Base-by-base conservation (phyloP, 2,797 vertebrate species). In the Agapornis canus region DNA sequence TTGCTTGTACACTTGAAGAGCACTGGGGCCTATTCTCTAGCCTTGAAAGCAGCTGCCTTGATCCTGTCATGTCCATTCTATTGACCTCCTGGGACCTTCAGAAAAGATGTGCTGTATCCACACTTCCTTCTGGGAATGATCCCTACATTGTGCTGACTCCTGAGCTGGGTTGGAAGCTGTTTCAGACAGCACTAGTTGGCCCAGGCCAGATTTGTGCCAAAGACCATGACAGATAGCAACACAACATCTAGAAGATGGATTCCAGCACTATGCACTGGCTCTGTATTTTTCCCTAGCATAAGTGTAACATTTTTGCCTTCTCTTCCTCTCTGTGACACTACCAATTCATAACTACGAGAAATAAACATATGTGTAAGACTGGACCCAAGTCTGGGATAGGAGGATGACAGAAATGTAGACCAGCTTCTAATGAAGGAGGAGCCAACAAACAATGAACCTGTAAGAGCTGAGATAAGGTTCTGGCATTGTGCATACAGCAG, bases 171-270 rank as follows among this genome's bases (percentile, higher is more conserved):
- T 69, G 19, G 25, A 56, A 89, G 27, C 47, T 82, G 26, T 49
- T 54, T 51, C 39, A 29, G 11, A 48, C 52, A 75, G 25, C 13
- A 23, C 20, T 71, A 29, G 39, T 29, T 64, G 56, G 16, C 13
- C 32, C 39, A 54, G 64, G 57, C 3, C 10, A 72, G 76, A 52
- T 71, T 42, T 79, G 11, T 72, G 17, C 39, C 61, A 29, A 86
- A 78, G 29, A 11, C 15, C 16, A 5, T 0, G 17, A 59, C 0
- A 47, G 31, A 59, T 0, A 47, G 31, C 59, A 78, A 31, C 19
- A 5, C 17, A 68, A 35, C 6, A 21, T 19, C 5, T 14, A 26
- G 72, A 70, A 59, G 51, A 19, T 43, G 42, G 83, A 21, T 83
- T 63, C 43, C 66, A 69, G 13, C 21, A 20, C 25, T 19, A 1